Base-by-base conservation (phyloP, 1,140 invertebrate species). In the Drepana arcuata region DNA sequence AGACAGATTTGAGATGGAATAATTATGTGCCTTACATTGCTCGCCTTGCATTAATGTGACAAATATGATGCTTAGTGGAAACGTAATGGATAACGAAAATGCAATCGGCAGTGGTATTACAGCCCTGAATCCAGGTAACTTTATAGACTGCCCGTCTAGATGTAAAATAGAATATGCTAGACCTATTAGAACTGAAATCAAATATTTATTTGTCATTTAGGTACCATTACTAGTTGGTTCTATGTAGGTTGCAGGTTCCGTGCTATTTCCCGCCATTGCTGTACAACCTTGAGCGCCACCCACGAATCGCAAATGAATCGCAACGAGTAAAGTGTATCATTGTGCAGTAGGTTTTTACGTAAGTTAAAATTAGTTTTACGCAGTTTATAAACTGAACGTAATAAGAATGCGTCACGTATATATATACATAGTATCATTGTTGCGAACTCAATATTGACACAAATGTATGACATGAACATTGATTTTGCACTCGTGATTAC, bases 201-300 rank as follows among this genome's bases (percentile, higher is more conserved):
- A 34, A 34, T 39, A 18, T 23, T 16, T 40, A 37, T 41, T 36
- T 37, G 13, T 44, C 27, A 38, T 44, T 41, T n/a, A n/a, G 41
- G 16, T 27, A 25, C 23, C 18, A 15, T 30, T 29, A 12, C 16
- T 23, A 11, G 14, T 37, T 43, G 31, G 48, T 42, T 37, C 36
- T 49, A 25, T 47, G 23, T 32, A 41, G 36, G 34, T 41, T 21
- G 25, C 23, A 34, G 34, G 43, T 56, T 51, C 47, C 47, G 41
- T 33, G 45, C 28, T 4, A 31, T 61, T 71, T 77, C 69, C 65
- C 70, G 66, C 68, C 70, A 72, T 70, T 48, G 36, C 35, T 24
- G 34, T 37, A 48, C 61, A 63, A 77, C 72, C 72, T 77, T 77
- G 70, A 38, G 48, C 41, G 51, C 64, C 61, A 69, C 72, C 56